Conservation (phyloP, 2,797 vertebrate genomes). For the Microchirus variegatus region DNA sequence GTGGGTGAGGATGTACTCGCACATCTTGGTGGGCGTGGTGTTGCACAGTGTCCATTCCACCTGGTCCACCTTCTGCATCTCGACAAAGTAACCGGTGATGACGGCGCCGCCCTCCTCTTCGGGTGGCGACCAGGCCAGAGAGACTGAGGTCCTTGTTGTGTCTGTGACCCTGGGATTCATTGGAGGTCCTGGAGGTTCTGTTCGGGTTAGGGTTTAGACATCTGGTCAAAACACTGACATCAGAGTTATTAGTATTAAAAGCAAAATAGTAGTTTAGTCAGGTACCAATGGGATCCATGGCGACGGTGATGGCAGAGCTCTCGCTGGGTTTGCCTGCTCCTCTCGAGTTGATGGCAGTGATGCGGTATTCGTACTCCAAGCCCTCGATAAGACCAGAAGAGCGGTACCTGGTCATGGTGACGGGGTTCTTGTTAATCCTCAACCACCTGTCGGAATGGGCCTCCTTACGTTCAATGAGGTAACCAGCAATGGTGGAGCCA, state of each 20-base stretch:
- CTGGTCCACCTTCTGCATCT: conserved; percentile 99
- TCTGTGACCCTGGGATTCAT: conserved; percentile 93
- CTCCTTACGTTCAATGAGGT: conserved; percentile 97
- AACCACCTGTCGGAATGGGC: conserved; percentile 93
- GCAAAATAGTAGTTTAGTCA: neutral
- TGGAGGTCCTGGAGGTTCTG: conserved; percentile 94
- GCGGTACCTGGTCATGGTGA: conserved; percentile 97
- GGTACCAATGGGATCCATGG: conserved; percentile 98
- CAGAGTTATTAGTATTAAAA: neutral
- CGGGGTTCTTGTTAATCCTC: conserved; percentile 92
- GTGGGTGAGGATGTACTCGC: conserved; percentile 97
- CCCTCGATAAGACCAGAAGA: conserved; percentile 96
- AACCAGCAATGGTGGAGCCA: conserved; percentile 93
- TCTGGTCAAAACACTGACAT: conserved; percentile 2
- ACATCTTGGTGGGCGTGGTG: conserved; percentile 96
- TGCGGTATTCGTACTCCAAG: conserved; percentile 93
- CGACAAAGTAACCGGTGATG: conserved; percentile 94
- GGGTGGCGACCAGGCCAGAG: conserved; percentile 94
- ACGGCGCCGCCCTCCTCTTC: conserved; percentile 95
- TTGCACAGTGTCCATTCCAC: conserved; percentile 99
- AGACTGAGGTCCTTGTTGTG: conserved; percentile 95
- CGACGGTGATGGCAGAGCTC: conserved; percentile 87
- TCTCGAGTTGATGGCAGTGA: conserved; percentile 96
- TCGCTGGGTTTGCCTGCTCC: conserved; percentile 93
- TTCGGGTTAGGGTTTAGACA: too few species aligned